Percentiles rank a stretch among this genome's conserved stretches.
Conservation (phyloP, 2,888 invertebrate species). For the Erpobdella octoculata region DNA sequence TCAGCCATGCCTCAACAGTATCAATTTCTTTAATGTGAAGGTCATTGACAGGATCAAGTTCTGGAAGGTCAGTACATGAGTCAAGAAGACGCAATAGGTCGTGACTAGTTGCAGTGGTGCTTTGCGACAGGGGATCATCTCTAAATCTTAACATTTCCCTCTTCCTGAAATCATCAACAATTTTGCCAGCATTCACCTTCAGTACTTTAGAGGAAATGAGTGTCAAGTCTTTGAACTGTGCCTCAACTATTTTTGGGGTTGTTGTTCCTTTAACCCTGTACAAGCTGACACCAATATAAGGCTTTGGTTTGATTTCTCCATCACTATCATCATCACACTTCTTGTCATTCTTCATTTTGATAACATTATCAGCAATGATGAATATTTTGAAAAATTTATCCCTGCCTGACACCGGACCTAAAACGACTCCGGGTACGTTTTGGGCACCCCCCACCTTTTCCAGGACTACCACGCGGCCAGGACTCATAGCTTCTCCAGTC, state of each 20-base stretch:
- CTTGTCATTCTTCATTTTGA: too few relatives aligned
- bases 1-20: slow-evolving; percentile 48
- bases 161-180: slow-evolving; percentile 69
- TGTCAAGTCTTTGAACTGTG: slow-evolving; percentile 42
- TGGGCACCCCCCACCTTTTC: slow-evolving; percentile 38
- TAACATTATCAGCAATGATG: slow-evolving; percentile 9
- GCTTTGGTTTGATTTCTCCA: background rate
- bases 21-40: slow-evolving; percentile 60
- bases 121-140: slow-evolving; percentile 65
- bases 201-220: slow-evolving; percentile 56
- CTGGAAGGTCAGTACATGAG: slow-evolving; percentile 30
- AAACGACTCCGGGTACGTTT: slow-evolving; percentile 43
- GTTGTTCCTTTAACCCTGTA: slow-evolving; percentile 57
- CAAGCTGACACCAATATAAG: background rate
- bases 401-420: slow-evolving; percentile 38
- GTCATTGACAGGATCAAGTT: slow-evolving; percentile 49
- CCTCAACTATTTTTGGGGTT: slow-evolving; percentile 61
- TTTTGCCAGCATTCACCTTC: slow-evolving; percentile 65
- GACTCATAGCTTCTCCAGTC: slow-evolving; percentile 59
- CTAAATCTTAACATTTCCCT: slow-evolving; percentile 65
- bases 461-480: slow-evolving; percentile 69
- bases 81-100: slow-evolving; percentile 62
- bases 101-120: slow-evolving; percentile 64
- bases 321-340: too few relatives aligned
- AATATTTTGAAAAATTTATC: slow-evolving; percentile 44